Evolutionary conservation across 1,140 invertebrate species (phyloP).

Genomic region (Drosophila guanche): DNA sequence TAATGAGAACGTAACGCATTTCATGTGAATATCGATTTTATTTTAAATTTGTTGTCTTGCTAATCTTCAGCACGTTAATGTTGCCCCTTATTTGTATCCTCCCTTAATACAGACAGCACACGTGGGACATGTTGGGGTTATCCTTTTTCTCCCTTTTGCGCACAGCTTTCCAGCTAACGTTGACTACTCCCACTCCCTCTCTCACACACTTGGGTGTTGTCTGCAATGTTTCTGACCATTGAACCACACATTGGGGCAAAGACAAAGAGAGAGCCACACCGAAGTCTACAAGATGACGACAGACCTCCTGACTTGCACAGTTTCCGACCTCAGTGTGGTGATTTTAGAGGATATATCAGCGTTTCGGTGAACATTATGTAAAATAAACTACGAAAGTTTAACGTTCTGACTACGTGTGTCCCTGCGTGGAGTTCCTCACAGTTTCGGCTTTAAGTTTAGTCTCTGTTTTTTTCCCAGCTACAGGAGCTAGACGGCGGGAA

Average conservation of each 20-base stretch:
- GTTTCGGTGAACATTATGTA: too few species aligned
- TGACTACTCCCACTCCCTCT: background rate
- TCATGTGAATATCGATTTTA: constrained; percentile 60
- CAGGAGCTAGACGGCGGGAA: too few species aligned
- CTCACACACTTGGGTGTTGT: constrained; percentile 46
- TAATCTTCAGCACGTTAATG: too few species aligned
- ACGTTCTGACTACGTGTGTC: too few species aligned
- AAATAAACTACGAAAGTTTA: too few species aligned
- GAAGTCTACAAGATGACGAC: too few species aligned
- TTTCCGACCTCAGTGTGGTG: background rate
- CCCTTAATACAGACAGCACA: constrained; percentile 34
- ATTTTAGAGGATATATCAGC: too few species aligned
- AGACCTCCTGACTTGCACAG: too few species aligned
- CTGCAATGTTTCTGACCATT: constrained; percentile 73
- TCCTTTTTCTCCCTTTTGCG: constrained; percentile 30
- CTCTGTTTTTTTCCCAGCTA: too few species aligned
- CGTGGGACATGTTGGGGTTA: constrained; percentile 23
- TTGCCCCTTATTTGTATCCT: background rate
- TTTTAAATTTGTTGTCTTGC: constrained; percentile 36
- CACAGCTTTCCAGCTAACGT: constrained; percentile 22
- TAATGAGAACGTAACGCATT: constrained; percentile 51
- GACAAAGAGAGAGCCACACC: constrained; percentile 40
- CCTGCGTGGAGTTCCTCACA: too few species aligned
- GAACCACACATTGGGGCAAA: constrained; percentile 61
- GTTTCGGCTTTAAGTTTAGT: too few species aligned